Conservation (phyloP, 2,113 vertebrate genomes). For the Donacobius atricapilla region DNA sequence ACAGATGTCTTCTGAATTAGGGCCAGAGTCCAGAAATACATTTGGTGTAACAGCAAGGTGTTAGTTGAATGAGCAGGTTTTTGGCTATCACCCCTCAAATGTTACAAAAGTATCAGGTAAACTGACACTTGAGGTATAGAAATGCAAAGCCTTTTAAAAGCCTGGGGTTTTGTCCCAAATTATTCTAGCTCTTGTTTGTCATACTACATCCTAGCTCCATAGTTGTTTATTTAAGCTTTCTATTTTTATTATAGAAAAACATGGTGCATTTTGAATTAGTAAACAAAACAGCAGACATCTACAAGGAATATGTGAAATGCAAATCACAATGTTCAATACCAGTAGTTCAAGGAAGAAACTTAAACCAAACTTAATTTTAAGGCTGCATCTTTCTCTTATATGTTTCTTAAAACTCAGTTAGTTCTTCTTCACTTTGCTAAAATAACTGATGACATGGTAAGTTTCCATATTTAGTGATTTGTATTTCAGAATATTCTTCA, state of each 20-base stretch:
- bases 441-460: neutral
- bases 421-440: neutral
- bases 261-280: neutral
- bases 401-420: neutral
- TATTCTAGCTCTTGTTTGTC: neutral
- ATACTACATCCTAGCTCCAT: neutral
- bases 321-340: neutral
- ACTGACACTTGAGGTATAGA: neutral
- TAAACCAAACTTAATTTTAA: neutral
- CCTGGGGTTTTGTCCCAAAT: neutral
- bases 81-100: neutral
- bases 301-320: neutral
- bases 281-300: neutral
- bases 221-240: neutral
- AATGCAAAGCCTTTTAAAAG: neutral
- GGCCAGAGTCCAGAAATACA: neutral
- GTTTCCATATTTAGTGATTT: neutral
- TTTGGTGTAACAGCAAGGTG: neutral
- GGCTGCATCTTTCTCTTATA: neutral
- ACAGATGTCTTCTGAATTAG: neutral
- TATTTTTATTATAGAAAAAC: neutral
- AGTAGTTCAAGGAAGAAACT: neutral
- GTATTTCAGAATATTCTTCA: constrained; percentile 11
- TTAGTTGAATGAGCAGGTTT: neutral
- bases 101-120: neutral